A percentile compares a stretch with the other conserved stretches of the same genome.
Conservation (phyloP, 30 jellyfish, hydroid and myxozoan species). For the Aurelia sp. region DNA sequence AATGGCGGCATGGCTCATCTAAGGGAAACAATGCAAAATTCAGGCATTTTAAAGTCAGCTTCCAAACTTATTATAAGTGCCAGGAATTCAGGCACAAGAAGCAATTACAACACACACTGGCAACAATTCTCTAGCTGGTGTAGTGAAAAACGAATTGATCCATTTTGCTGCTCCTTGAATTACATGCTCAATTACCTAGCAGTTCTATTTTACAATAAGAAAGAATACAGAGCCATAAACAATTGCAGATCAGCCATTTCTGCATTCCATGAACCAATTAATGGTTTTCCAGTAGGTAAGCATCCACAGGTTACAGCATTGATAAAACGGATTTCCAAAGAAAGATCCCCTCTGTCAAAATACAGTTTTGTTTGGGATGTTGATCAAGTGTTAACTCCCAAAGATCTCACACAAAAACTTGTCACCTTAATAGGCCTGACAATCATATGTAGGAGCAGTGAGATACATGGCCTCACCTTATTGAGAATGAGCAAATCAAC, state of each 20-base stretch:
- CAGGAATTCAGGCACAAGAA: conserved; percentile 44
- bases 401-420: not conserved
- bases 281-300: conserved; percentile 45
- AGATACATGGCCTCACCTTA: conserved; percentile 9
- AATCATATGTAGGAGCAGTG: conserved; percentile 19
- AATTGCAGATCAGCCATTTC: conserved; percentile 59
- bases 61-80: conserved; percentile 56
- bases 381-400: conserved; percentile 23
- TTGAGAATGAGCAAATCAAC: not conserved
- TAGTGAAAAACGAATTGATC: conserved; percentile 44
- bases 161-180: conserved; percentile 28
- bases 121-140: conserved; percentile 57
- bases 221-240: conserved; percentile 30
- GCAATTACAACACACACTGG: conserved; percentile 73
- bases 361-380: conserved; percentile 25
- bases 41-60: not conserved
- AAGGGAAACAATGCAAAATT: conserved; percentile 33
- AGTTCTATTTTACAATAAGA: conserved; percentile 21
- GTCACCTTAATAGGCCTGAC: conserved; percentile 20
- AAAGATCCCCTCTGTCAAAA: conserved; percentile 33
- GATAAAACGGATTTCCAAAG: conserved; percentile 15
- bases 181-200: conserved; percentile 23
- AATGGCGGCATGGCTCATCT: conserved; percentile 58
- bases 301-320: conserved; percentile 33
- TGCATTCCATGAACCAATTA: too few species aligned